A percentile compares a stretch with the other conserved stretches of the same genome.
These are phyloP conservation scores for Drosophila anceps DNA, from an alignment of 2,888 invertebrate species.

Conservation along the genomic window DNA sequence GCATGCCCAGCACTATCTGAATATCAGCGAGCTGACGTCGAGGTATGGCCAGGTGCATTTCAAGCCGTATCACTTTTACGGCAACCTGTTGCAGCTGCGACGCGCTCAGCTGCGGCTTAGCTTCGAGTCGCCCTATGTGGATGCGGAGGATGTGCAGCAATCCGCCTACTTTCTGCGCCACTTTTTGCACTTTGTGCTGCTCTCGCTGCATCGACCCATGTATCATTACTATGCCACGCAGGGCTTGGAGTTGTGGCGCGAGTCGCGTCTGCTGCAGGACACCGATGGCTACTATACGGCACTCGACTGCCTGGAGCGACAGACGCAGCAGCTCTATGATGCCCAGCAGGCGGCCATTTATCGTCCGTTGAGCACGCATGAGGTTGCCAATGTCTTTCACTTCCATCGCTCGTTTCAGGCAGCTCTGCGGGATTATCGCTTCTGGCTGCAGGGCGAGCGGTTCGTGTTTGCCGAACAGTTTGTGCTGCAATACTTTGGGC, in stretches of 20 bases:
- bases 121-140: slow-evolving; percentile 69
- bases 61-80: slow-evolving; percentile 52
- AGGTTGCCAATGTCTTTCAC: slow-evolving; percentile 70
- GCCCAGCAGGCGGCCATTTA: slow-evolving; percentile 49
- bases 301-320: slow-evolving; percentile 78
- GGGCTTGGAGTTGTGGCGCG: slow-evolving; percentile 78
- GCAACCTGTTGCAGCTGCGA: slow-evolving; percentile 72
- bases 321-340: slow-evolving; percentile 65
- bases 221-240: slow-evolving; percentile 83
- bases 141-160: slow-evolving; percentile 77
- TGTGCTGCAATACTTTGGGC: slow-evolving; percentile 76
- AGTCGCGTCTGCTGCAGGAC: slow-evolving; percentile 70
- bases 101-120: slow-evolving; percentile 56
- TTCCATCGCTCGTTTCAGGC: slow-evolving; percentile 80
- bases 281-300: slow-evolving; percentile 82
- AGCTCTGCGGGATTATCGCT: slow-evolving; percentile 75
- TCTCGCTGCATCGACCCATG: slow-evolving; percentile 75
- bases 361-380: slow-evolving; percentile 51
- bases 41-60: slow-evolving; percentile 52
- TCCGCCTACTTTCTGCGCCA: slow-evolving; percentile 79
- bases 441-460: slow-evolving; percentile 83
- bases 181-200: slow-evolving; percentile 78
- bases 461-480: slow-evolving; percentile 83
- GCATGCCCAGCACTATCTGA: slow-evolving; percentile 74
- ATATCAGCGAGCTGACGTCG: slow-evolving; percentile 51